Percentiles rank a stretch among this genome's conserved stretches.
Conservation (phyloP, 2,888 invertebrate species). For the Rotaria sp. region DNA sequence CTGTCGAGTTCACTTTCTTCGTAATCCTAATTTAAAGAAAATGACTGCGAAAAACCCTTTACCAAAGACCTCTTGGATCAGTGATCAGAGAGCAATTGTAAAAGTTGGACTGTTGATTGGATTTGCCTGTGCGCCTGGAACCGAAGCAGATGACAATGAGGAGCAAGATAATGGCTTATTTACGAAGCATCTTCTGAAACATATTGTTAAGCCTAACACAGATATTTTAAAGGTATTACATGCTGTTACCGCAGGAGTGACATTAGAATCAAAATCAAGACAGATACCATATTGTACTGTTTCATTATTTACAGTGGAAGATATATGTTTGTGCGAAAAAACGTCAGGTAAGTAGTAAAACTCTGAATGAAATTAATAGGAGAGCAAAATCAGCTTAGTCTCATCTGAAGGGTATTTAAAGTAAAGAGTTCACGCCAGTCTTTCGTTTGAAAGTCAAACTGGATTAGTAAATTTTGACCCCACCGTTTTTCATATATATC, state of each 20-base stretch:
- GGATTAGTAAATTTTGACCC: too few species aligned
- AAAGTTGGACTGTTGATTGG: background rate
- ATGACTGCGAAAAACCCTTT: background rate
- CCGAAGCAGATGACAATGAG: background rate
- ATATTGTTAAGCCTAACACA: background rate
- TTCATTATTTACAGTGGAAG: too few species aligned
- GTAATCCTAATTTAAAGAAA: background rate
- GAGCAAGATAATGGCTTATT: background rate
- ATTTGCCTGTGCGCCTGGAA: background rate
- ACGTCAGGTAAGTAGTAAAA: too few species aligned
- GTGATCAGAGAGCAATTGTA: background rate
- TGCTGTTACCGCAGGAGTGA: background rate
- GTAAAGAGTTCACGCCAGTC: too few species aligned
- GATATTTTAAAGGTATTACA: background rate
- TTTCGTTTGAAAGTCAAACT: too few species aligned
- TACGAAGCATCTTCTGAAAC: background rate
- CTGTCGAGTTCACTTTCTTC: background rate
- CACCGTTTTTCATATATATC: too few species aligned
- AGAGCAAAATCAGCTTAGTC: too few species aligned
- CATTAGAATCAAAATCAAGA: background rate
- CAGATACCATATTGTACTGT: background rate
- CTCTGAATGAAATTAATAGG: too few species aligned
- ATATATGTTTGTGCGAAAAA: too few species aligned
- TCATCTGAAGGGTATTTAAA: too few species aligned
- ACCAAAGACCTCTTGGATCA: too few species aligned